Conservation (phyloP, 2,113 vertebrate genomes). For the Paralichthys olivaceus region DNA sequence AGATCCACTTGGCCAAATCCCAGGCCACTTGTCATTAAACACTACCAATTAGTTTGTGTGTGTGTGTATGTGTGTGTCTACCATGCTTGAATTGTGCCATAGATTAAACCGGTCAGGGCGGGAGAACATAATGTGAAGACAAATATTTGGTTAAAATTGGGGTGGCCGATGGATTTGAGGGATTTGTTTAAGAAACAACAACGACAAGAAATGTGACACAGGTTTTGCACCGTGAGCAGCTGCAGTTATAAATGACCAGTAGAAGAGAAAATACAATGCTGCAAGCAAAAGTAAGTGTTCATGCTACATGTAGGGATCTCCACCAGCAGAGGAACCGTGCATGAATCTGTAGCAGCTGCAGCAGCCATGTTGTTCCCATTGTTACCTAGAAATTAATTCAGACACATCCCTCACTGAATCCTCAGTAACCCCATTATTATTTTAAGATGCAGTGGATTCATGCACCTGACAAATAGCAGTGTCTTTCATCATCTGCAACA, state of each 20-base stretch:
- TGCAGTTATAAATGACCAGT: too few relatives aligned
- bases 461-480: not conserved
- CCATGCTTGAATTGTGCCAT: conserved; percentile 42
- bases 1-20: conserved; percentile 69
- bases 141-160: not conserved
- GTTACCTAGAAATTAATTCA: conserved; percentile 13
- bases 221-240: not conserved
- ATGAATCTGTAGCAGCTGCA: conserved; percentile 13
- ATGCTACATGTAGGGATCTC: conserved; percentile 16
- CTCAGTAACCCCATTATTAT: not conserved
- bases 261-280: not conserved
- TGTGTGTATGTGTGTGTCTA: conserved; percentile 14
- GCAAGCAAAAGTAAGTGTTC: not conserved
- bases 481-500: not conserved
- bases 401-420: not conserved
- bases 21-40: conserved; percentile 67
- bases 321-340: conserved; percentile 9
- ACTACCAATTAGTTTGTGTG: conserved; percentile 46
- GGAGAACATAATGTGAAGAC: conserved; percentile 15
- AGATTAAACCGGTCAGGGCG: conserved; percentile 40
- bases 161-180: conserved; percentile 17
- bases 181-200: conserved; percentile 20
- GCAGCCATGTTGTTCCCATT: conserved; percentile 15
- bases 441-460: conserved; percentile 1
- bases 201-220: not conserved